Evolutionary conservation across 1,140 invertebrate genomes (phyloP).

Genomic region (Lordiphosa collinella): DNA sequence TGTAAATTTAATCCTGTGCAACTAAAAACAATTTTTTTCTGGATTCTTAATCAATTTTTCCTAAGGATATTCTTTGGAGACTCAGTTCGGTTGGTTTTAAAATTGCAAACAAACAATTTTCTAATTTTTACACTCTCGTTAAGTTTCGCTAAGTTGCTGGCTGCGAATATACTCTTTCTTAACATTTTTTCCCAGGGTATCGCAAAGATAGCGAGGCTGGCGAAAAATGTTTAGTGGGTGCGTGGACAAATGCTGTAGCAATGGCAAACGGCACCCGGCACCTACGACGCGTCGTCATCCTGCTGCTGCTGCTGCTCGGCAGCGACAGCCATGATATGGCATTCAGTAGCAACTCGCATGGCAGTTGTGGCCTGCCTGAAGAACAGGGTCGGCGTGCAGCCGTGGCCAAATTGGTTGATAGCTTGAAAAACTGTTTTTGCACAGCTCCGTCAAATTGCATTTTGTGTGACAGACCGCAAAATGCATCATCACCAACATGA

Average conservation of each 20-base stretch:
- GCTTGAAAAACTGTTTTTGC: conserved; percentile 79
- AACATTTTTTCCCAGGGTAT: not conserved
- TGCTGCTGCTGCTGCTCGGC: conserved; percentile 13
- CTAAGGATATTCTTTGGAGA: too few relatives aligned
- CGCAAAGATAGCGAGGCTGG: conserved; percentile 8
- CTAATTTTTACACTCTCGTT: too few relatives aligned
- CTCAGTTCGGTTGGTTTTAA: too few relatives aligned
- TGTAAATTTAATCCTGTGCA: too few relatives aligned
- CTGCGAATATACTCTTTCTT: not conserved
- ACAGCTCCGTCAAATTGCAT: conserved; percentile 78
- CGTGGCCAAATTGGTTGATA: conserved; percentile 79
- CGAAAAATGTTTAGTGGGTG: conserved; percentile 40
- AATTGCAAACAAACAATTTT: too few relatives aligned
- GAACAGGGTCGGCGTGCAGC: conserved; percentile 51
- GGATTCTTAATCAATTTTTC: too few relatives aligned
- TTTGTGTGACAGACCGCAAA: conserved; percentile 79
- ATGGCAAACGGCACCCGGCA: conserved; percentile 7
- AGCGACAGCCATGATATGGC: conserved; percentile 48
- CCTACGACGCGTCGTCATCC: conserved; percentile 13
- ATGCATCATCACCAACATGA: conserved; percentile 79
- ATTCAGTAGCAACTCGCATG: conserved; percentile 56
- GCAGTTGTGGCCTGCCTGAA: conserved; percentile 21
- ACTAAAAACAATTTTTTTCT: too few relatives aligned
- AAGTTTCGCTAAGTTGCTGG: too few relatives aligned
- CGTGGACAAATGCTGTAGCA: conserved; percentile 33